Evolutionary conservation across 2,797 vertebrate genomes (phyloP), one percentile per base, ranked within the genome.

Genomic region (Chromobotia macracanthus): DNA sequence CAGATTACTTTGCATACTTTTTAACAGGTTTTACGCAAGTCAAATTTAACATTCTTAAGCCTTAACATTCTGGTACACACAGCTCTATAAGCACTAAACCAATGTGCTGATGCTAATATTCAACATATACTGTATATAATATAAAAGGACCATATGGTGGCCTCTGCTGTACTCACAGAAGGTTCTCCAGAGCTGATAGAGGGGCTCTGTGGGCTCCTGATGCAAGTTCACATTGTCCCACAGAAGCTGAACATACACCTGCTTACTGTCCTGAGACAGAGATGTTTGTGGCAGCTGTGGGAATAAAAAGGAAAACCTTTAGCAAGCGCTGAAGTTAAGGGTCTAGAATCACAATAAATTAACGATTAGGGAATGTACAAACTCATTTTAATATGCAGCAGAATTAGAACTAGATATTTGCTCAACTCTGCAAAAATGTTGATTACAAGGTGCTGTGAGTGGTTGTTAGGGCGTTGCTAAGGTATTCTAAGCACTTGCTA

Each of bases 191-290:
- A 93, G 94, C 67, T 94, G 91, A 87, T 99, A 99, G 0, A 99
- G 92, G 1, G 97, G 95, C 7, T 98, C 95, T 56, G 93, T 94
- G 0, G 92, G 94, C 66, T 98, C 97, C 84, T 96, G 94, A 86
- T 99, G 97, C 72, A 99, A 94, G 85, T 98, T 98, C 84, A 96
- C 94, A 84, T 99, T 99, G 91, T 99, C 98, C 98, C 97, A 99
- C 28, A 99, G 89, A 31, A 98, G 92, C 81, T 98, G 97, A 79
- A 99, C 92, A 35, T 91, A 99, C 0, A 99, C 98, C 75, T 96
- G 94, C 88, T 97, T 99, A 89, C 94, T 98, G 87, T 99, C 97
- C 88, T 98, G 96, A 81, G 94, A 92, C 85, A 99, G 91, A 23
- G 95, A 96, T 0, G 95, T 95, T 77, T 96, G 88, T 4, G 97